Conservation (phyloP, 2,888 invertebrate genomes). For the Mongoloraphidia duomilia region DNA sequence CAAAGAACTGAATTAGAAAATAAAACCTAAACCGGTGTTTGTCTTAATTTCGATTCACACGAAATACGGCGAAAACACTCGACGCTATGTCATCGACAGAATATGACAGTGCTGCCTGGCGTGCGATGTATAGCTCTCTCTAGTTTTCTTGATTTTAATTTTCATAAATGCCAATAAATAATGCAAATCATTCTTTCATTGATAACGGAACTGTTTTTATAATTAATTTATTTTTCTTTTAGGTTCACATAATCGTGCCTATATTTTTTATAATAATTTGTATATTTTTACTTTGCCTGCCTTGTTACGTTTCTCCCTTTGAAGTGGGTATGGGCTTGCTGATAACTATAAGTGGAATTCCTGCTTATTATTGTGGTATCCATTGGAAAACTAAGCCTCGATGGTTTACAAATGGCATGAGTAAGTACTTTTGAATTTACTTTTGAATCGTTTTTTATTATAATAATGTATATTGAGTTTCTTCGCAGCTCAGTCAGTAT, state of each 20-base stretch:
- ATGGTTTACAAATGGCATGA: conserved; percentile 39
- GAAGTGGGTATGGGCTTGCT: conserved; percentile 65
- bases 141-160: too few relatives aligned
- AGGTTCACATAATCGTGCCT: conserved; percentile 38
- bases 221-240: conserved; percentile 1
- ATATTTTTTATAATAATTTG: conserved; percentile 62
- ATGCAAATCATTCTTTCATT: too few relatives aligned
- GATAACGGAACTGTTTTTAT: not conserved
- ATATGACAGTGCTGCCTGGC: too few relatives aligned
- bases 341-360: conserved; percentile 71
- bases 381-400: conserved; percentile 49
- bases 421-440: conserved; percentile 32
- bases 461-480: too few relatives aligned
- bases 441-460: not conserved
- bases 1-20: too few relatives aligned
- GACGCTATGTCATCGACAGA: too few relatives aligned
- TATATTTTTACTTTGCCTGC: conserved; percentile 63
- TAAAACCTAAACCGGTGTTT: too few relatives aligned
- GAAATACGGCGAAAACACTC: too few relatives aligned
- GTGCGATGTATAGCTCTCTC: too few relatives aligned
- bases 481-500: too few relatives aligned
- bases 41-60: too few relatives aligned
- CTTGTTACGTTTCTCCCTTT: conserved; percentile 61
- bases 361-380: conserved; percentile 63
- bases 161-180: not conserved